Evolutionary conservation across 1,140 invertebrate species (phyloP), one percentile per base, ranked within the genome.

Genomic region (Papilio polyxenes): DNA sequence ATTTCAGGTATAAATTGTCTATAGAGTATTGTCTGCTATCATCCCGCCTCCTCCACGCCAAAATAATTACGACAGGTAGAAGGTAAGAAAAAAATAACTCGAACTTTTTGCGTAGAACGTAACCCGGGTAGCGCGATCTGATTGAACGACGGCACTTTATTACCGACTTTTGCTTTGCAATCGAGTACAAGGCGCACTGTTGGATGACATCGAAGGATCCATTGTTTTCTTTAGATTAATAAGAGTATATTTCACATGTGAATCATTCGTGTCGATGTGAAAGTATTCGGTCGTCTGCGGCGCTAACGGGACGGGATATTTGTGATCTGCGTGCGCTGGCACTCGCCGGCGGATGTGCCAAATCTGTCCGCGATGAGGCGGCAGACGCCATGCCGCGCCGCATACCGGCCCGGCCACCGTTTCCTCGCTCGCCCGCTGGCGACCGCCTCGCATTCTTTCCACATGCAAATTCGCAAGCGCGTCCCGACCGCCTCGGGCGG

Each of bases 281-380:
- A 89, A 88, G 83, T 84, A 86, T 89, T 86, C 80, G 79, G 86
- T 82, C 86, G 88, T 89, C 83, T 88, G 85, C 83, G 84, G 87
- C 84, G 86, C 87, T 90, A 90, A 89, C 89, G 89, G 88, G 83
- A 85, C 86, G 87, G 83, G 86, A 89, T 93, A 93, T 93, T 93
- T 94, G 90, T 89, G 88, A 88, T 75, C 82, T 76, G 80, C 81
- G 65, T 88, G 88, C 83, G 88, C 88, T 91, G 91, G 88, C 89
- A 88, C 85, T 89, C 87, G 87, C 82, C 87, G 83, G 90, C 93
- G 92, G 92, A 93, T 93, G 92, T 93, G 92, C 92, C 93, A 94
- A 93, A 93, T 93, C 87, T 86, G 92, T 93, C 83, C 89, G 89
- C 89, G 89, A 90, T 89, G 90, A 91, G 89, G 89, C 90, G 92